phyloP scores from a whole-genome alignment of 2,797 vertebrate species.

The Fratercula arctica region DNA sequence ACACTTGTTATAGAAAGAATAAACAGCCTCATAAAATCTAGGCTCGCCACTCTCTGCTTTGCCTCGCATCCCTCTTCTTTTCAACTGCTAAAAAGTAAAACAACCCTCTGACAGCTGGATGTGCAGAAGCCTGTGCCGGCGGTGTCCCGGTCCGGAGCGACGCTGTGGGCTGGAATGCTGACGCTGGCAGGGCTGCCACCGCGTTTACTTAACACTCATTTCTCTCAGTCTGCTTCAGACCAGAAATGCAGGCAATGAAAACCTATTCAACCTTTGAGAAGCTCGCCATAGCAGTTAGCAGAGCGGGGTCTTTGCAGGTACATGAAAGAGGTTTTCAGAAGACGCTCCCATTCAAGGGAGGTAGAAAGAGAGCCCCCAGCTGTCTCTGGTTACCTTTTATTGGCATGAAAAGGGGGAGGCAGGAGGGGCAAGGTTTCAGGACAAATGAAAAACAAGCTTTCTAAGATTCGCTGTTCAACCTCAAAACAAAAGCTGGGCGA shows the following conservation, averaged over 20 bases:
- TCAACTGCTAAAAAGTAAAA: slow-evolving; percentile 20
- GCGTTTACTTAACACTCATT: slow-evolving; percentile 74
- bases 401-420: slow-evolving; percentile 29
- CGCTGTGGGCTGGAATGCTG: slow-evolving; percentile 68
- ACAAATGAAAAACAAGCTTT: slow-evolving; percentile 58
- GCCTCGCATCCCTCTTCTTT: background rate
- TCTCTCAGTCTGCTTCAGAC: slow-evolving; percentile 77
- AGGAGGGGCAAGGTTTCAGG: slow-evolving; percentile 31
- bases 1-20: slow-evolving; percentile 28
- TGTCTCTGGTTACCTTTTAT: slow-evolving; percentile 64
- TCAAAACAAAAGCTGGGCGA: slow-evolving; percentile 16
- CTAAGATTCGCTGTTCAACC: slow-evolving; percentile 49
- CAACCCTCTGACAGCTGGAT: slow-evolving; percentile 34
- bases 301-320: slow-evolving; percentile 46
- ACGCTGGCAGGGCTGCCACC: slow-evolving; percentile 65
- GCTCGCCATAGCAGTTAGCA: background rate
- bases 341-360: slow-evolving; percentile 28
- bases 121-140: slow-evolving; percentile 16
- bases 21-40: slow-evolving; percentile 37
- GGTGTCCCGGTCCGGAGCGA: background rate
- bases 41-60: background rate
- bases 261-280: slow-evolving; percentile 55
- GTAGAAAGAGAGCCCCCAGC: slow-evolving; percentile 23
- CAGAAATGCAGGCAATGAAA: slow-evolving; percentile 75
- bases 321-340: slow-evolving; percentile 59